Evolutionary conservation across 2,113 vertebrate genomes (phyloP).

Genomic region (Petaurus breviceps): DNA sequence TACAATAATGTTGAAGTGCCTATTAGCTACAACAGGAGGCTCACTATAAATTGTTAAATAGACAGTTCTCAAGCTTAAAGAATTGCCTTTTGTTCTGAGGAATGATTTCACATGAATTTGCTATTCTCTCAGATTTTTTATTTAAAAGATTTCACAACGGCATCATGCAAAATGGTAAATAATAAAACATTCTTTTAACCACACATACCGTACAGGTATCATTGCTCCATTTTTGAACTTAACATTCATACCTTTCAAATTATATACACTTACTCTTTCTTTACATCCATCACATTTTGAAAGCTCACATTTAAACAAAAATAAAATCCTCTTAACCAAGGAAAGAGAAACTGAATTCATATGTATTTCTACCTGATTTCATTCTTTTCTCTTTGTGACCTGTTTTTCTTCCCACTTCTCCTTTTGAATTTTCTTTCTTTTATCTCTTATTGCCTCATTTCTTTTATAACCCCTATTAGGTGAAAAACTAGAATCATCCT

Average conservation of each 20-base stretch:
- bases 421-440: slow-evolving; percentile 18
- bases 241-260: slow-evolving; percentile 20
- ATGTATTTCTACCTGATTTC: slow-evolving; percentile 10
- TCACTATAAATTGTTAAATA: slow-evolving; percentile 44
- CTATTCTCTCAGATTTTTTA: slow-evolving; percentile 55
- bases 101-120: slow-evolving; percentile 34
- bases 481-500: neutral
- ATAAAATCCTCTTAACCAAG: slow-evolving; percentile 18
- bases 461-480: neutral
- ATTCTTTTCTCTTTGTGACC: neutral
- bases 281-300: slow-evolving; percentile 11
- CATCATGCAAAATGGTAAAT: slow-evolving; percentile 49
- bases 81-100: slow-evolving; percentile 29
- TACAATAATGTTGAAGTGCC: neutral
- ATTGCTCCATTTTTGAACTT: slow-evolving; percentile 43
- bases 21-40: neutral
- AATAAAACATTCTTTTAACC: slow-evolving; percentile 44
- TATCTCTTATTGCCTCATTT: neutral
- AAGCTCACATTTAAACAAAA: slow-evolving; percentile 50
- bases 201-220: neutral
- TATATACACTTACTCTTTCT: slow-evolving; percentile 1
- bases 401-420: neutral
- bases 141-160: slow-evolving; percentile 53
- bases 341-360: slow-evolving; percentile 11
- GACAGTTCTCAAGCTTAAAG: slow-evolving; percentile 32